Evolutionary conservation across 2,888 invertebrate genomes (phyloP), one percentile per base, ranked within the genome.

Genomic region (Cinara cedri): DNA sequence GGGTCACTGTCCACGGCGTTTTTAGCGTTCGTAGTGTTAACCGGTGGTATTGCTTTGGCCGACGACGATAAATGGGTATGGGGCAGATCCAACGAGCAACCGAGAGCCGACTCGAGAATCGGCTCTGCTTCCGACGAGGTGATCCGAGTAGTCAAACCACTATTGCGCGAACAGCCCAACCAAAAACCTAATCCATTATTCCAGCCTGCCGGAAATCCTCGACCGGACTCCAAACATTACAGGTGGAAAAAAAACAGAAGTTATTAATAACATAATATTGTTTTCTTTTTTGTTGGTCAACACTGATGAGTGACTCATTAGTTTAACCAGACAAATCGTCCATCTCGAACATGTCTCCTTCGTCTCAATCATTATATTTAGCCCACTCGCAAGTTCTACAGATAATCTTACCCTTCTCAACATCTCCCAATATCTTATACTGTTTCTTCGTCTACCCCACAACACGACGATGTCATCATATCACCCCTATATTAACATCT

Each of bases 1-100:
- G n/a, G n/a, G 26, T 24, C 57, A 49, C 19, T 34, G 14, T 21
- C 16, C 0, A 26, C 49, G 57, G 60, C 70, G 14, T 14, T 76
- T 1, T 55, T 70, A 13, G 34, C 46, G 34, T 63, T 66, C 16
- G 46, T 60, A 11, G n/a, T 63, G 24, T 63, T 16, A 1, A 21
- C n/a, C n/a, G 24, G 10, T 26, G 26, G 10, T 26, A 19, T 60
- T 13, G 60, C 21, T 10, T 16, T 51, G 0, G 68, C 57, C 21
- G 78, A 78, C 51, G 78, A 70, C 44, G 78, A 78, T 16, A 78
- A 70, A 78, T 78, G 78, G 78, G 78, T 78, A 4, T 78, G 78
- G 78, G 78, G 78, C 49, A 60, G 46, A 6, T 70, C 68, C 26
- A 44, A 68, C 49, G 78, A 21, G 9, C 70, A 49, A 21, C 42